Percentiles rank a stretch among this genome's conserved stretches.
Conservation (phyloP, 37 sponge, comb jelly and placozoan species). For the Chondrilla cf. caribensis region DNA sequence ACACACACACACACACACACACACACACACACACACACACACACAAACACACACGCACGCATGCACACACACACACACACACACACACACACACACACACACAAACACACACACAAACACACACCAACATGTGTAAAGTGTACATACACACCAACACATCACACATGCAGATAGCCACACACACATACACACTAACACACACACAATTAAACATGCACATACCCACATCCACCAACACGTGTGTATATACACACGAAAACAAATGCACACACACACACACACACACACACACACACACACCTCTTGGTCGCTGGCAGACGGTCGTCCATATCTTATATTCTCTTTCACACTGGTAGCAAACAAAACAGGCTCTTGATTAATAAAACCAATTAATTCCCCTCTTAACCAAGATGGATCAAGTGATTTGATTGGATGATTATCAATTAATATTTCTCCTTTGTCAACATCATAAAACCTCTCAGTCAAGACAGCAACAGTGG, state of each 20-base stretch:
- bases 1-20: slow-evolving; percentile 21
- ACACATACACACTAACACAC: slow-evolving; percentile 4
- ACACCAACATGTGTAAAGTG: slow-evolving; percentile 18
- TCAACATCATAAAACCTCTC: slow-evolving; percentile 89
- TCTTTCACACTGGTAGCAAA: slow-evolving; percentile 85
- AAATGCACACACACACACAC: no score
- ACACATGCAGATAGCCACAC: no score
- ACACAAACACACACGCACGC: slow-evolving; percentile 1
- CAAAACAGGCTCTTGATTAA: slow-evolving; percentile 92
- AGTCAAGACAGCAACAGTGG: slow-evolving; percentile 86
- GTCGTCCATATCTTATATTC: slow-evolving; percentile 87
- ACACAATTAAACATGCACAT: not conserved
- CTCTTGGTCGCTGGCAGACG: slow-evolving; percentile 74
- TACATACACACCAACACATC: no score
- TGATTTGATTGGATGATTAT: slow-evolving; percentile 14
- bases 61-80: slow-evolving; percentile 11
- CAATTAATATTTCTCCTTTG: slow-evolving; percentile 33
- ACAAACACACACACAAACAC: slow-evolving; percentile 35
- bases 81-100: slow-evolving; percentile 25
- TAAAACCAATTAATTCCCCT: slow-evolving; percentile 78
- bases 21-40: slow-evolving; percentile 9
- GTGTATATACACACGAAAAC: slow-evolving; percentile 23
- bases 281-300: slow-evolving; percentile 26
- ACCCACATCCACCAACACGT: slow-evolving; percentile 18
- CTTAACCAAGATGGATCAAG: slow-evolving; percentile 89